Base-by-base conservation (phyloP, 2,113 vertebrate genomes). In the Microtus oregoni region DNA sequence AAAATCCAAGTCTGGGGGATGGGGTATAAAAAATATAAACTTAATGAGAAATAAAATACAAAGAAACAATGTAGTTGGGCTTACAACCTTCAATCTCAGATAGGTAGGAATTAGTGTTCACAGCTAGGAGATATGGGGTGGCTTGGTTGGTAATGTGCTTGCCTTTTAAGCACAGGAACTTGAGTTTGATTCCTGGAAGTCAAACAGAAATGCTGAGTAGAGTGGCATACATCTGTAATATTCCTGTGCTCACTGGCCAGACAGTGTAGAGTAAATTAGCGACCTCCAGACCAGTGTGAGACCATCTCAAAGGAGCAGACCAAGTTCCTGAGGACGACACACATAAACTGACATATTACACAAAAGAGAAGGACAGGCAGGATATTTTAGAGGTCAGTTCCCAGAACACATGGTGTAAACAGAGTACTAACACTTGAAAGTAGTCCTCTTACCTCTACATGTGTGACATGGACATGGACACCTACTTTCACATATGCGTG, bases 11-110 rank as follows among this genome's bases (percentile, higher is more conserved):
- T 82, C 28, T 90, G 0, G 58, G 41, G 47, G 55, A 58, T 7
- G 55, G 67, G 41, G 50, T 78, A 92, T n/a, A 94, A 91, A 91
- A 41, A 88, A 87, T 63, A 3, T 76, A 72, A 91, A 89, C 30
- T 86, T 96, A 50, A 52, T 93, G 20, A 20, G 86, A 90, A 89
- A 92, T 92, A 92, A 92, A 92, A 94, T 92, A 73, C 38, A 96
- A 47, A 81, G 73, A 85, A 47, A 5, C 24, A 38, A 63, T 92
- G 38, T 32, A 70, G 9, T n/a, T 41, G 11, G 24, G 35, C 35
- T 32, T 28, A 44, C 41, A 65, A 1, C 82, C 55, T 63, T 4
- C 55, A 63, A 0, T 63, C 55, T 82, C n/a, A 83, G 13, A 41
- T 63, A 28, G 24, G 28, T 86, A 28, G 41, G 41, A 47, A 67